Base-by-base conservation (phyloP, 2,888 invertebrate species). In the Sericinus montela region DNA sequence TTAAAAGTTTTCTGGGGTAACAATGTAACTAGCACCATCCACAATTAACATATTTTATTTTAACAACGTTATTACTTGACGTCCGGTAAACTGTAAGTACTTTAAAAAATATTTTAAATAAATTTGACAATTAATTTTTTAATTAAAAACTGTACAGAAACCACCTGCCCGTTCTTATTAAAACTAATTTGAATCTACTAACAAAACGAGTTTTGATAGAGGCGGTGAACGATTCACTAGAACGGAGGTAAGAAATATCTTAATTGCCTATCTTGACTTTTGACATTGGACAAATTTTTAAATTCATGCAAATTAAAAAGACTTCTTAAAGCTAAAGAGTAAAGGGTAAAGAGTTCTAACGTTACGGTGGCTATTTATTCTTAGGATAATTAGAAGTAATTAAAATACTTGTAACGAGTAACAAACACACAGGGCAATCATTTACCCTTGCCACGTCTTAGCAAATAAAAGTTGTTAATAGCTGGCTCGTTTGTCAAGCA, bases 401-500 rank as follows among this genome's bases (percentile, higher is more conserved):
- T 40, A 49, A 44, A 43, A 44, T 34, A 28, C 28, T 44, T 44
- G 36, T 49, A 44, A 49, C 43, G 16, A 44, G 28, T 44, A 48
- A 44, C 34, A 34, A 34, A 48, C 37, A 34, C 28, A 43, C 37
- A 30, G 28, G 38, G 15, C 30, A 29, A 16, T 32, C 37, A 39
- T 44, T 49, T 16, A 43, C 37, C 42, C 43, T 34, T 39, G 29
- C 28, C 25, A 34, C 23, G 34, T 10, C 39, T 49, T 39, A 44
- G 38, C 48, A 34, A 48, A 48, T 48, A 43, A 49, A 44, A 38
- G 37, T 49, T 44, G 25, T 39, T 49, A 49, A 49, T 39, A 39
- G 34, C 38, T 15, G 16, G 34, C 43, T 19, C 39, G 49, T 49
- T 44, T 49, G 44, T 49, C 48, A 38, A 49, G 48, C 40, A 34